Evolutionary conservation across 1,140 invertebrate species (phyloP), one percentile per base, ranked within the genome.

Genomic region (Forficula auricularia): DNA sequence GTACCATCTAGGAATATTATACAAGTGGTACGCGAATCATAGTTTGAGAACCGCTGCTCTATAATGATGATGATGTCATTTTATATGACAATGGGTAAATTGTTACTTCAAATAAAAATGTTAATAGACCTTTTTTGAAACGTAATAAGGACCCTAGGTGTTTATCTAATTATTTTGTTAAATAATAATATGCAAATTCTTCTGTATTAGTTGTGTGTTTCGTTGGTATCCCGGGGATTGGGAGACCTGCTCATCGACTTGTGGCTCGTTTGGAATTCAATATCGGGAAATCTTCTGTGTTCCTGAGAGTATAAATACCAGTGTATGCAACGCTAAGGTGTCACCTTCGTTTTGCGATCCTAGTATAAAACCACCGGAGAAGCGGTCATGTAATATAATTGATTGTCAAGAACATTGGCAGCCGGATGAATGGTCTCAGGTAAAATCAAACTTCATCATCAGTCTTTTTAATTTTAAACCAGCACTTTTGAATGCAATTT

Each of bases 161-260:
- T 48, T n/a, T 30, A 8, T 6, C n/a, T 40, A 38, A 7, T 40
- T 16, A 43, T 38, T 32, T n/a, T 44, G 13, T 43, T 6, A 48
- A 47, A 32, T 38, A 37, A 43, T 20, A 13, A 14, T 9, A 15
- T 10, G 2, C 2, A 42, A 20, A 19, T 33, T 14, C 16, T 43
- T 47, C 42, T 37, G 41, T 51, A 52, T 7, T 49, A 76, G 73
- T 50, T 77, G 74, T 46, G 63, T 69, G 35, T 76, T 73, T 54
- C 60, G 67, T 44, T 77, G 76, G 73, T 52, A 69, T 7, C 46
- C 65, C 0, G 72, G 70, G 2, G 59, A 66, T 8, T 80, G 75
- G 76, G 75, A 77, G 54, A 59, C 64, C 14, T 81, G 77, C 53
- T 70, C 66, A 10, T 61, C 66, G 3, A 72, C 70, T 2, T 79